Evolutionary conservation across 2,888 invertebrate species (phyloP), one percentile per base, ranked within the genome.

Genomic region (Achlya flavicornis): DNA sequence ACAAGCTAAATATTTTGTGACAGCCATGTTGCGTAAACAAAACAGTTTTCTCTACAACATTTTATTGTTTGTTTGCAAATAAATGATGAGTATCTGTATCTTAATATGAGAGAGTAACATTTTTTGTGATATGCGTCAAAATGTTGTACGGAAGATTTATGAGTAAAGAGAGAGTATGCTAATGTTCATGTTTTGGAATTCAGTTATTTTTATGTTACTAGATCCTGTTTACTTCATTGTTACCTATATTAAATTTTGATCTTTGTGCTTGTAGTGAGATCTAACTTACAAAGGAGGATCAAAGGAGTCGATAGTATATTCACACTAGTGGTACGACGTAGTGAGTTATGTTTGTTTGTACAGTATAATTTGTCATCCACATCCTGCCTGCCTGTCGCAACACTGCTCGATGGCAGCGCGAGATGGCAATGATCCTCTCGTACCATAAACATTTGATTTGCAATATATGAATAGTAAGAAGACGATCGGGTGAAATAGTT

Each of bases 241-340:
- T 75, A 80, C 68, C 73, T 88, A 85, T 81, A 81, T 71, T 78
- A 74, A 80, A 77, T 80, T 81, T 79, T 73, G 77, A 79, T 77
- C 73, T 77, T 86, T 88, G 82, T 82, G 90, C 91, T 91, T 91
- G 89, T 92, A 92, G 89, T 86, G 84, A 83, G 84, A 81, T 87
- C 75, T 84, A 81, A 77, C 78, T 81, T 80, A 79, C 77, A 78
- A 85, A 82, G 83, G 87, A 90, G 92, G 91, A 91, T 92, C 91
- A 84, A 79, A 82, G 79, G 81, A 80, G 79, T 75, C 80, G 75
- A 85, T 90, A 89, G 88, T 81, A 41, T 41, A 41, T 41, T 83
- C 81, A 86, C 82, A 41, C 71, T 88, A 87, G 89, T 83, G 83
- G 86, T 85, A 86, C 85, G 84, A 87, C 77, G 83, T 91, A 91